Evolutionary conservation across 2,888 invertebrate genomes (phyloP).

Genomic region (Caenorhabditis uteleia): DNA sequence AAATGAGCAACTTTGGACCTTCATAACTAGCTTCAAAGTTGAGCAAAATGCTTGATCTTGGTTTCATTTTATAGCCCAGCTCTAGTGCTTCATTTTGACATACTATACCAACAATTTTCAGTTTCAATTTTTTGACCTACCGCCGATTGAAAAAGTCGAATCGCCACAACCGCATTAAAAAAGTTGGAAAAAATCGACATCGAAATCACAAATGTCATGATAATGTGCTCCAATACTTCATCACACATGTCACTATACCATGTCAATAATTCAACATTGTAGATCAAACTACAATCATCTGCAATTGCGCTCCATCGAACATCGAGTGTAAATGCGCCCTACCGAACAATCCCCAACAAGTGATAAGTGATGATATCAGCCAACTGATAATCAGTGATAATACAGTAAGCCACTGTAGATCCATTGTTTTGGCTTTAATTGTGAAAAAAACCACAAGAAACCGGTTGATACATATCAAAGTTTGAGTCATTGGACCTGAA

Average conservation of each 20-base stretch:
- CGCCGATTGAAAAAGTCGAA: conserved; percentile 16
- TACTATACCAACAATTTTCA: too few relatives aligned
- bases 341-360: too few relatives aligned
- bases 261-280: conserved; percentile 25
- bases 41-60: too few relatives aligned
- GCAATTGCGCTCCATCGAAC: conserved; percentile 32
- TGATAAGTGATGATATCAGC: too few relatives aligned
- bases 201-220: conserved; percentile 26
- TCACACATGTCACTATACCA: conserved; percentile 36
- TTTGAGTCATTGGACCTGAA: conserved; percentile 29
- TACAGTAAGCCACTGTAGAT: conserved; percentile 6
- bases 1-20: too few relatives aligned
- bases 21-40: too few relatives aligned
- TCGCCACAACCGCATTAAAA: conserved; percentile 23
- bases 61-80: too few relatives aligned
- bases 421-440: conserved; percentile 13
- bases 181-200: conserved; percentile 24
- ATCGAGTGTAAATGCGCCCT: too few relatives aligned
- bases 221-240: conserved; percentile 9
- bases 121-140: too few relatives aligned
- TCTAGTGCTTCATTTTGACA: too few relatives aligned
- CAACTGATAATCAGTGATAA: conserved; percentile 6
- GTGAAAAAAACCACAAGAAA: conserved; percentile 22
- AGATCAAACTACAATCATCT: conserved; percentile 22
- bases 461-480: conserved; percentile 23